Percentiles rank a stretch among this genome's conserved stretches.
Conservation (phyloP, 2,888 invertebrate genomes). For the Himalopsyche tibetana region DNA sequence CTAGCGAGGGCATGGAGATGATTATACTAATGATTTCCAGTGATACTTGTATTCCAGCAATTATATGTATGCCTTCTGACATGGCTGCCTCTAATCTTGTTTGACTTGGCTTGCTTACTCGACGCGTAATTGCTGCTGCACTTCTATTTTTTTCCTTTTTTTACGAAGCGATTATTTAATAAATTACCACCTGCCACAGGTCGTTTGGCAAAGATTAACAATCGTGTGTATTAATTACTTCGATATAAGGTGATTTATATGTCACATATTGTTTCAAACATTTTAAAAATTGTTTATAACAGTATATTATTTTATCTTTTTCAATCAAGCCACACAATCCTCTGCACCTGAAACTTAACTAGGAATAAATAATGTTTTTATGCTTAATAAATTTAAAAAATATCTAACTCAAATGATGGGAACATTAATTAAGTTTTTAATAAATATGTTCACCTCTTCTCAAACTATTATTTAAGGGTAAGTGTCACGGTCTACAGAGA, state of each 20-base stretch:
- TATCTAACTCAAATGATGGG: too few species aligned
- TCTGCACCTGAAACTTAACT: too few species aligned
- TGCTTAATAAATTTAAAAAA: too few species aligned
- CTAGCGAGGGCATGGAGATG: not conserved
- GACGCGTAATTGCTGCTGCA: conserved; percentile 24
- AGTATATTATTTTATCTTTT: too few species aligned
- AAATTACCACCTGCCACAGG: conserved; percentile 38
- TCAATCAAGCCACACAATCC: too few species aligned
- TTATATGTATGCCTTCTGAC: conserved; percentile 1
- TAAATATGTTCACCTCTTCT: too few species aligned
- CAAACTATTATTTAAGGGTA: too few species aligned
- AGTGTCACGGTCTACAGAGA: too few species aligned
- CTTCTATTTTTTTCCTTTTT: not conserved
- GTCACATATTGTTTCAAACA: not conserved
- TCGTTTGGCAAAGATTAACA: conserved; percentile 34
- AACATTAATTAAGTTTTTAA: too few species aligned
- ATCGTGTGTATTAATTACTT: conserved; percentile 6
- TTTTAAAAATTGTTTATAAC: not conserved
- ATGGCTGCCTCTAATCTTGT: conserved; percentile 21
- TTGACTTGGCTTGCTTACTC: conserved; percentile 38
- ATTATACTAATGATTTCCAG: conserved; percentile 40
- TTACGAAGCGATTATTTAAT: conserved; percentile 15
- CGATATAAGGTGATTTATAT: not conserved
- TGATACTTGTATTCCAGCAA: conserved; percentile 28
- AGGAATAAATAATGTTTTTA: too few species aligned